A percentile compares a stretch with the other conserved stretches of the same genome.
Conservation (phyloP, 1,140 invertebrate species). For the Sipha flava region DNA sequence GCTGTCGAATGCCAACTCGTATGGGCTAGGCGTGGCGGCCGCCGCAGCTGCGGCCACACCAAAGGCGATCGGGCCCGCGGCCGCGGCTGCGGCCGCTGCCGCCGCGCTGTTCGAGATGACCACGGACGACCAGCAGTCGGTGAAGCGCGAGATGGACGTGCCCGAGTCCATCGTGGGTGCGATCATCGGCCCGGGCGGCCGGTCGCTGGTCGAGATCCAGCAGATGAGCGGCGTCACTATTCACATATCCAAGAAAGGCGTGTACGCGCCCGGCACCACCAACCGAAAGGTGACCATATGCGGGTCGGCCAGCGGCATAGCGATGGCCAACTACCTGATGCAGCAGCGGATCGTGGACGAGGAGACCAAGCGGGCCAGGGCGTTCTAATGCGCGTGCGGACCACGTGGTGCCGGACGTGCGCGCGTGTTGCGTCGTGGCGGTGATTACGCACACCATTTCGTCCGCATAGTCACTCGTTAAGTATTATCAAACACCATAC, state of each 20-base stretch:
- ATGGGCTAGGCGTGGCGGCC: background rate
- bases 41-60: background rate
- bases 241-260: constrained; percentile 97
- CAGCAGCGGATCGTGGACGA: constrained; percentile 92
- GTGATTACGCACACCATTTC: too few relatives aligned
- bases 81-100: background rate
- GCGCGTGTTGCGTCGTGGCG: too few relatives aligned
- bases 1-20: constrained; percentile 8
- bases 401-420: too few relatives aligned
- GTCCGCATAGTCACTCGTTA: too few relatives aligned
- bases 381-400: too few relatives aligned
- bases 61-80: background rate
- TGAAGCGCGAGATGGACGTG: constrained; percentile 75
- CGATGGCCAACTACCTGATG: constrained; percentile 85
- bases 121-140: constrained; percentile 80
- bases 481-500: too few relatives aligned
- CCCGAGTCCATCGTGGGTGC: constrained; percentile 92
- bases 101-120: constrained; percentile 54
- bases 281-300: constrained; percentile 95
- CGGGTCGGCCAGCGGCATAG: constrained; percentile 76
- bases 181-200: constrained; percentile 86
- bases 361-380: constrained; percentile 69
- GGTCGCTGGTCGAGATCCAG: constrained; percentile 93
- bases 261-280: constrained; percentile 89
- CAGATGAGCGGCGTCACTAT: constrained; percentile 92